Conservation (phyloP, 2,888 invertebrate genomes). For the Nemotelus pantherinus region DNA sequence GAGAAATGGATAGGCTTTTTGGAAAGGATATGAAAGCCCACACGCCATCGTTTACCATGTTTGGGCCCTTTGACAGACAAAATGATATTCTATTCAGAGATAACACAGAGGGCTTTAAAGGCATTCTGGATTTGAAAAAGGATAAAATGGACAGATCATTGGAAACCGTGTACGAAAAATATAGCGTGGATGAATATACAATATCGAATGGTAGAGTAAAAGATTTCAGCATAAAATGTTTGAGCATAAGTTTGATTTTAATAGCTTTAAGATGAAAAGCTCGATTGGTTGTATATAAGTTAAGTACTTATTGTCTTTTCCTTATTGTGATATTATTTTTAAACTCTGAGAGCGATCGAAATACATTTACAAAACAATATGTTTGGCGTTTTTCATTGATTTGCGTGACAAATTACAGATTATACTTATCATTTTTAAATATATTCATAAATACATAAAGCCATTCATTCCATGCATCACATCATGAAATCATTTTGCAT, state of each 20-base stretch:
- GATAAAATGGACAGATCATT: slow-evolving; percentile 59
- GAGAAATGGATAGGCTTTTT: slow-evolving; percentile 76
- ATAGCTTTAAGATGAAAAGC: slow-evolving; percentile 3
- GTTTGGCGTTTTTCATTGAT: too few relatives aligned
- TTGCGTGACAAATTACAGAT: too few relatives aligned
- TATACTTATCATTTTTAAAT: too few relatives aligned
- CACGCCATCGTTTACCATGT: slow-evolving; percentile 75
- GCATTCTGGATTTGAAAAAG: slow-evolving; percentile 57
- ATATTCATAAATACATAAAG: too few relatives aligned
- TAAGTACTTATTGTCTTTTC: background rate
- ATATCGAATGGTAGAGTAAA: slow-evolving; percentile 23
- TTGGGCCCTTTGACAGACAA: slow-evolving; percentile 73
- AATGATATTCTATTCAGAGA: slow-evolving; percentile 72
- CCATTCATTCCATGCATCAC: too few relatives aligned
- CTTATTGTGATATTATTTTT: slow-evolving; percentile 42
- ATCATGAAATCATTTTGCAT: too few relatives aligned
- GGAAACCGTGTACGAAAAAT: slow-evolving; percentile 61
- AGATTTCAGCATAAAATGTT: too few relatives aligned
- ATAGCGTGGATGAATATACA: slow-evolving; percentile 56
- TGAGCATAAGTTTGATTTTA: background rate
- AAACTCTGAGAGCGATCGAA: background rate
- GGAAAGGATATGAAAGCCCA: slow-evolving; percentile 70
- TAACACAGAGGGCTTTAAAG: slow-evolving; percentile 59
- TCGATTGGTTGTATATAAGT: background rate
- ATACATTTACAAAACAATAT: background rate